A percentile compares a stretch with the other conserved stretches of the same genome.
Conservation (phyloP, 2,888 invertebrate species). For the Falcaria lacertinaria region DNA sequence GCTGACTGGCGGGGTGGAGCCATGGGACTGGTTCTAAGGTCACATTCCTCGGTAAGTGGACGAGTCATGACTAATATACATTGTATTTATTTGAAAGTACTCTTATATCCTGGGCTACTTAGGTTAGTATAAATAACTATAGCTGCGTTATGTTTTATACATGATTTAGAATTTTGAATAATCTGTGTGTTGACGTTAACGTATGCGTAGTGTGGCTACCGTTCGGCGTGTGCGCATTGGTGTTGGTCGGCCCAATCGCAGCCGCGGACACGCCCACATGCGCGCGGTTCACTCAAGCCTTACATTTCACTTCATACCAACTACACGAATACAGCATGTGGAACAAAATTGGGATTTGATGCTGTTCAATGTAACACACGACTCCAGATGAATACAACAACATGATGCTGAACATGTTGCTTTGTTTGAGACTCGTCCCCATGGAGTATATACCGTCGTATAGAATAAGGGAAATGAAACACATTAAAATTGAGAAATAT, state of each 20-base stretch:
- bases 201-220: slow-evolving; percentile 49
- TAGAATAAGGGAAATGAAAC: too few species aligned
- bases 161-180: not conserved
- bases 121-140: too few species aligned
- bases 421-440: too few species aligned
- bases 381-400: too few species aligned
- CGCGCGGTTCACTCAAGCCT: slow-evolving; percentile 11
- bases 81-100: not conserved
- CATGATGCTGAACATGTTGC: too few species aligned
- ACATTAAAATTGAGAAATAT: too few species aligned
- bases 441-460: too few species aligned
- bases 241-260: slow-evolving; percentile 63
- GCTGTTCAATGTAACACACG: too few species aligned
- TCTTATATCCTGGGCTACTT: too few species aligned
- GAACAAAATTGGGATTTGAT: too few species aligned
- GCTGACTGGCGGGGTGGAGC: slow-evolving; percentile 51
- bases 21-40: slow-evolving; percentile 38
- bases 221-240: slow-evolving; percentile 75
- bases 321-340: too few species aligned
- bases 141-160: not conserved
- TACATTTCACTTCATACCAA: slow-evolving; percentile 1
- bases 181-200: slow-evolving; percentile 3
- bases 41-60: slow-evolving; percentile 31
- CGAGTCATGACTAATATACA: not conserved
- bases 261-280: slow-evolving; percentile 59